A percentile compares a stretch with the other conserved stretches of the same genome.
Conservation (phyloP, 2,888 invertebrate species). For the Amphimallon solstitiale region DNA sequence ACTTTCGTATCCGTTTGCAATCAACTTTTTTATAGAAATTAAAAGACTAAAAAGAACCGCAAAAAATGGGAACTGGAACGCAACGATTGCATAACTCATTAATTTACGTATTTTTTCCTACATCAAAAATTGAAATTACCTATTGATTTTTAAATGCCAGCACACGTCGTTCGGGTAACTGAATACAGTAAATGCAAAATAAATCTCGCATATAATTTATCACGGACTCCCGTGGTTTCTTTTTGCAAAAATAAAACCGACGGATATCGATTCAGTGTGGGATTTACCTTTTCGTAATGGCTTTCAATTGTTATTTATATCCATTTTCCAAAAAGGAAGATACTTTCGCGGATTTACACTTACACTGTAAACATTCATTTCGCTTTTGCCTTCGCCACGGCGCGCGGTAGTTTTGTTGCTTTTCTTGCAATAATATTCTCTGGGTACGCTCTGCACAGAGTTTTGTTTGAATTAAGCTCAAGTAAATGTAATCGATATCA, state of each 20-base stretch:
- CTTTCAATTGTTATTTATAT: constrained; percentile 30
- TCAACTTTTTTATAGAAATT: background rate
- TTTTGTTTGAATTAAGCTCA: no score
- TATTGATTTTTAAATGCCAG: constrained; percentile 25
- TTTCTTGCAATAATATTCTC: background rate
- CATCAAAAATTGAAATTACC: constrained; percentile 23
- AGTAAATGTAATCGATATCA: no score
- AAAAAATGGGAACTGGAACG: background rate
- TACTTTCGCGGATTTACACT: constrained; percentile 26
- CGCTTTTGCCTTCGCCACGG: background rate
- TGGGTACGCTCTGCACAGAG: background rate
- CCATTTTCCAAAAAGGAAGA: constrained; percentile 2
- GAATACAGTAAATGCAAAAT: constrained; percentile 22
- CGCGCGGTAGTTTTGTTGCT: background rate
- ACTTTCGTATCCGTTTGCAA: no score
- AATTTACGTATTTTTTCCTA: constrained; percentile 8
- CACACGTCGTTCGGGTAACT: constrained; percentile 10
- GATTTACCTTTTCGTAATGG: constrained; percentile 30
- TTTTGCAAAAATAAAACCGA: constrained; percentile 12
- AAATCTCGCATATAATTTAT: constrained; percentile 31
- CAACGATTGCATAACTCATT: constrained; percentile 22
- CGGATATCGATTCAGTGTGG: constrained; percentile 21
- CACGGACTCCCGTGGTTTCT: background rate
- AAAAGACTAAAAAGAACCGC: constrained; percentile 1
- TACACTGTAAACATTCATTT: constrained; percentile 24